Base-by-base conservation (phyloP, 2,113 vertebrate species). In the Rhynchopsitta pachyrhyncha region DNA sequence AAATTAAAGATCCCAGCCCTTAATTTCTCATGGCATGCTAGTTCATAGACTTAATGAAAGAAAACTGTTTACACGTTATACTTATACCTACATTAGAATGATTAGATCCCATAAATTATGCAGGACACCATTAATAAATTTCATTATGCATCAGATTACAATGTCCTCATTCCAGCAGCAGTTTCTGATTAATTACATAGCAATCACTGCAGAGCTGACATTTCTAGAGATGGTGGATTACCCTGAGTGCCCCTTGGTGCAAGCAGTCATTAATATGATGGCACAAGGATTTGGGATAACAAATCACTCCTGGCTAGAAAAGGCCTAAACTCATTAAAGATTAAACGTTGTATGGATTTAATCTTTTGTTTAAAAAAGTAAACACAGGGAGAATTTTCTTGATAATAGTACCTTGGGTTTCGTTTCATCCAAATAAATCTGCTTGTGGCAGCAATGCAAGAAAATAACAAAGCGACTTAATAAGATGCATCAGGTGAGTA, bases 91-190 rank as follows among this genome's bases (percentile, higher is more conserved):
- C 90, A 71, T 91, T 88, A 77, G 69, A 89, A 86, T 3, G 3
- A 93, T 90, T 95, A 93, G 86, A 88, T 85, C 27, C 79, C 66
- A 89, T 97, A 97, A 96, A 96, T 97, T 97, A 97, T 94, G 79
- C 86, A 97, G 95, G 90, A 82, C 63, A 92, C 24, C 91, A 91
- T 96, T 96, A 97, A 97, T 97, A 96, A 92, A 16, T 96, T 98
- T 97, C 86, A 94, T 97, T 95, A 93, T 84, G 75, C 92, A 74
- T 82, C 79, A 89, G 80, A 97, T 95, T 95, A 93, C 49, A 82
- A 71, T 77, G 63, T 93, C 76, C 88, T 95, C 44, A 70, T 94
- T 93, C 74, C 39, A 92, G 50, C 60, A 86, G 64, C 64, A 67
- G 82, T 87, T 47, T 81, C 92, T 23, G 52, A 97, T 96, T 96